These are phyloP conservation scores for Apostichopus leukothele DNA, from an alignment of 53 echinoderm and acorn worm genomes.

Conservation along the genomic window DNA sequence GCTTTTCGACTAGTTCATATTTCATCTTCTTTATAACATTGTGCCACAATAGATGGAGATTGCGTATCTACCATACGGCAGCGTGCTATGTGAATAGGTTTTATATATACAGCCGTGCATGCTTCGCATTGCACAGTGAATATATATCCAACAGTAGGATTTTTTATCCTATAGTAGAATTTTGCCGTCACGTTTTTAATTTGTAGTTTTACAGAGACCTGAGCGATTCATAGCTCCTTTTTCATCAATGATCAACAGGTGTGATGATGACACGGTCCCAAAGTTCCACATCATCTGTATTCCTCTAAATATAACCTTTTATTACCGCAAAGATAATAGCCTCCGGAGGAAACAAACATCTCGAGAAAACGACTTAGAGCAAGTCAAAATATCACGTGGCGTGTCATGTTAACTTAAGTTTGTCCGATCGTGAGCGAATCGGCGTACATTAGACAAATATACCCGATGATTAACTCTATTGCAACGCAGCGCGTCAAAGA, in stretches of 20 bases:
- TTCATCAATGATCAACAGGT: slow-evolving; percentile 10
- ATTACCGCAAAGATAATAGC: background rate
- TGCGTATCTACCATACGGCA: too few species aligned
- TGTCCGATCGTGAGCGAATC: background rate
- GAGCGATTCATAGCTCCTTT: background rate
- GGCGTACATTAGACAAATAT: background rate
- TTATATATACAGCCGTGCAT: too few species aligned
- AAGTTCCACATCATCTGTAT: background rate
- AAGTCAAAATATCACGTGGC: slow-evolving; percentile 18
- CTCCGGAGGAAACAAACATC: background rate
- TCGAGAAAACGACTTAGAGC: slow-evolving; percentile 1
- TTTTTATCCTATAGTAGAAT: too few species aligned
- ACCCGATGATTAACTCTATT: background rate
- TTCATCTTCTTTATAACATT: too few species aligned
- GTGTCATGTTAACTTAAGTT: background rate
- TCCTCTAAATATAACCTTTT: slow-evolving; percentile 2
- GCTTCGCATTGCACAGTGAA: too few species aligned
- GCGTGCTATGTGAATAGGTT: too few species aligned
- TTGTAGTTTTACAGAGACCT: background rate
- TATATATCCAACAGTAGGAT: too few species aligned
- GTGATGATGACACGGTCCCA: background rate
- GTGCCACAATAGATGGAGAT: too few species aligned
- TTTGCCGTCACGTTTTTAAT: too few species aligned
- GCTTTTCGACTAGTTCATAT: too few species aligned
- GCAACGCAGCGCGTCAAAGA: background rate